These are phyloP conservation scores for Campylomormyrus tamandua DNA, from an alignment of 2,113 vertebrate genomes.

Conservation along the genomic window DNA sequence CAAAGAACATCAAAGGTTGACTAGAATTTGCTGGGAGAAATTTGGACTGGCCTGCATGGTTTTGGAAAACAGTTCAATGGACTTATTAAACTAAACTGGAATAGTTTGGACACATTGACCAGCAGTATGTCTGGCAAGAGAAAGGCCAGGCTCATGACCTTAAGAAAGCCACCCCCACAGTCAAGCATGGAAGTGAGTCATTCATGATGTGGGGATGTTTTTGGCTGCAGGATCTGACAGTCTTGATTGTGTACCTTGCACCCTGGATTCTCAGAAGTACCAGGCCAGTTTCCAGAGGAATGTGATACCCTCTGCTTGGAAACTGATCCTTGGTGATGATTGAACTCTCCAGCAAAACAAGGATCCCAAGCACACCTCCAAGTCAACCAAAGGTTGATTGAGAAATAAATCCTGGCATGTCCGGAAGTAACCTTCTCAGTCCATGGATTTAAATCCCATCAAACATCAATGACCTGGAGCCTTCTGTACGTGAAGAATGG, in stretches of 20 bases:
- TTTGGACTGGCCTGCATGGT: neutral
- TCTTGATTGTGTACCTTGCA: neutral
- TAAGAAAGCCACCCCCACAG: neutral
- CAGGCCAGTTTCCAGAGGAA: neutral
- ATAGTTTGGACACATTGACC: neutral
- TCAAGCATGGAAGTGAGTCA: neutral
- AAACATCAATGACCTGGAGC: too few species aligned
- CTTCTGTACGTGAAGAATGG: too few species aligned
- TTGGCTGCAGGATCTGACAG: neutral
- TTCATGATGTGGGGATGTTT: neutral
- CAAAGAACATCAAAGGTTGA: neutral
- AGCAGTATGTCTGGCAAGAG: neutral
- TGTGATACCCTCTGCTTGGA: neutral
- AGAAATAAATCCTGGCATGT: too few species aligned
- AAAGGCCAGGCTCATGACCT: neutral
- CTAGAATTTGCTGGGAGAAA: neutral
- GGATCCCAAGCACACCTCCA: too few species aligned
- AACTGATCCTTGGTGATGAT: neutral
- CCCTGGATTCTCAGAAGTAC: neutral
- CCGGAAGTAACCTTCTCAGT: too few species aligned
- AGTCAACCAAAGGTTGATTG: too few species aligned
- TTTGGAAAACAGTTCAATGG: neutral
- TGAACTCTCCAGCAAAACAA: too few species aligned
- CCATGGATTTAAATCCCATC: too few species aligned
- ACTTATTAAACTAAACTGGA: neutral